phyloP scores from a whole-genome alignment of 2,797 vertebrate species.

The Arremon aurantiirostris region DNA sequence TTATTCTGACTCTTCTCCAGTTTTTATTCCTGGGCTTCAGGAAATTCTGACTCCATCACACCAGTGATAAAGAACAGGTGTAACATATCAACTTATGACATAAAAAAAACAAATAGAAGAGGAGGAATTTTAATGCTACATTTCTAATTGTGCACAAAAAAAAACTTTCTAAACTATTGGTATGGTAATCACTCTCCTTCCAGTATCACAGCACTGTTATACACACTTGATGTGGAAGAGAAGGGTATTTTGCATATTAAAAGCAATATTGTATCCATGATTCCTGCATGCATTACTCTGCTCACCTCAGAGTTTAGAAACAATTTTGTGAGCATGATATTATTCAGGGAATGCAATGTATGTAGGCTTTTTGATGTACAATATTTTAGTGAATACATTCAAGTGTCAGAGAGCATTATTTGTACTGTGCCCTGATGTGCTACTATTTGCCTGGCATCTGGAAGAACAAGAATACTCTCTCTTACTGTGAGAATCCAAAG shows the following conservation, averaged over 20 bases:
- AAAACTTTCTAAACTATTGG: constrained; percentile 51
- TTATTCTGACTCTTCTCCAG: background rate
- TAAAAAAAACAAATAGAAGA: background rate
- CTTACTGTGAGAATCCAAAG: constrained; percentile 11
- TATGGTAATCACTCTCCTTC: constrained; percentile 27
- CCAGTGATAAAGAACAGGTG: background rate
- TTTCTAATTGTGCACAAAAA: background rate
- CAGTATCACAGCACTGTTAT: constrained; percentile 1
- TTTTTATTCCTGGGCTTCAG: background rate
- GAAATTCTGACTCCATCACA: background rate
- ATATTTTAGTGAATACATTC: constrained; percentile 27
- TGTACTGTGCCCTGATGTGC: constrained; percentile 21
- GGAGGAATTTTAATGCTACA: constrained; percentile 17
- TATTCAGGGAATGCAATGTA: background rate
- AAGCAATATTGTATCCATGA: constrained; percentile 30
- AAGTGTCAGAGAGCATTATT: constrained; percentile 28
- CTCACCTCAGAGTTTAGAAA: constrained; percentile 38
- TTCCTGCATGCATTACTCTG: background rate
- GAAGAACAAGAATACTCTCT: background rate
- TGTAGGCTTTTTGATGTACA: constrained; percentile 14
- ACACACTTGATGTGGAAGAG: background rate
- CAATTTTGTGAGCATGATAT: constrained; percentile 3
- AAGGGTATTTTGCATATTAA: constrained; percentile 59
- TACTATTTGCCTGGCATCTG: background rate
- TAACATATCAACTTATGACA: background rate